Percentiles rank a stretch among this genome's conserved stretches.
Evolutionary conservation across 2,113 vertebrate species (phyloP).

Genomic region (Sprattus sprattus): DNA sequence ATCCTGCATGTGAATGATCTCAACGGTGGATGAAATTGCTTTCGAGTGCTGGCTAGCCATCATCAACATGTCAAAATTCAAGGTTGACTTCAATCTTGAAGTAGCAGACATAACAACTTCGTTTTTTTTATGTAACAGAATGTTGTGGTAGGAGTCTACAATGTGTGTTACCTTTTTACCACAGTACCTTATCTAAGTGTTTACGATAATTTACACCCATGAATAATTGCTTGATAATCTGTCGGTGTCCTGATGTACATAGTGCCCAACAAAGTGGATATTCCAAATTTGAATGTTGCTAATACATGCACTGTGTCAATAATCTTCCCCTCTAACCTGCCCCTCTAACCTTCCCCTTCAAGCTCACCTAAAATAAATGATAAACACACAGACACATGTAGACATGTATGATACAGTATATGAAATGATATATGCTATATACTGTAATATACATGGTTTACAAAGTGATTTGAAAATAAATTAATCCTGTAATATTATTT

Average conservation of each 20-base stretch:
- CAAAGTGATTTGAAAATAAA: background rate
- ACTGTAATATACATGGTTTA: background rate
- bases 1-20: constrained; percentile 51
- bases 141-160: background rate
- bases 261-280: background rate
- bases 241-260: background rate
- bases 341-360: background rate
- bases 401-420: too few relatives aligned
- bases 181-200: background rate
- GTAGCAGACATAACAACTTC: background rate
- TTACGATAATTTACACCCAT: background rate
- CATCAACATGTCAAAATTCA: constrained; percentile 48
- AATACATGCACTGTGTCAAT: background rate
- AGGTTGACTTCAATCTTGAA: constrained; percentile 44
- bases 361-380: background rate
- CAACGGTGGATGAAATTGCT: constrained; percentile 51
- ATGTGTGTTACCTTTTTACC: background rate
- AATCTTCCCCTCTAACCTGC: background rate
- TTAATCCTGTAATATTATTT: background rate
- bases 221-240: background rate
- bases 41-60: constrained; percentile 46
- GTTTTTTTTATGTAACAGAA: background rate
- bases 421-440: background rate
- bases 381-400: background rate
- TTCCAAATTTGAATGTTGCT: background rate